Evolutionary conservation across 2,888 invertebrate species (phyloP).

Genomic region (Thereva nobilitata): DNA sequence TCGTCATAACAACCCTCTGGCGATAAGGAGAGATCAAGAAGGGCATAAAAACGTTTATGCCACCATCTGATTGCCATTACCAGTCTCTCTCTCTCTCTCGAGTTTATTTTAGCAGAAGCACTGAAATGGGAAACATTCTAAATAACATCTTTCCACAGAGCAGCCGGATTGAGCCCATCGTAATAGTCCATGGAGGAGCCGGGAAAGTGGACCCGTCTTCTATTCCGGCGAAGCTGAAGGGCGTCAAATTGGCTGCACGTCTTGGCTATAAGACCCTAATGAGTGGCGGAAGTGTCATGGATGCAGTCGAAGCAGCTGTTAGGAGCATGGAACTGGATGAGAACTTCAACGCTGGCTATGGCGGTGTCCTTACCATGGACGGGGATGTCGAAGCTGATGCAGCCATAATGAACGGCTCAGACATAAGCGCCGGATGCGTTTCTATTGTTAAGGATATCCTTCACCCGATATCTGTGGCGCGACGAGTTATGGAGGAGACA

Average conservation of each 20-base stretch:
- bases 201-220: conserved; percentile 70
- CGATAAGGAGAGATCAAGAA: too few species aligned
- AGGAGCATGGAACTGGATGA: conserved; percentile 74
- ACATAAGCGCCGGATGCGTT: conserved; percentile 72
- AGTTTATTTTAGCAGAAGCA: too few species aligned
- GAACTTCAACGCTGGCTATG: conserved; percentile 81
- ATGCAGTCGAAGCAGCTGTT: conserved; percentile 79
- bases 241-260: conserved; percentile 67
- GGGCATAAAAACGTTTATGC: too few species aligned
- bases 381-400: conserved; percentile 87
- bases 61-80: too few species aligned
- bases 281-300: conserved; percentile 66
- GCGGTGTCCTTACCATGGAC: conserved; percentile 74
- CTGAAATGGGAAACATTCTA: too few species aligned
- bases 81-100: too few species aligned
- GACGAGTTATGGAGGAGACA: conserved; percentile 74
- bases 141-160: conserved; percentile 3
- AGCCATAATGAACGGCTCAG: conserved; percentile 75
- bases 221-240: conserved; percentile 65
- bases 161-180: conserved; percentile 60
- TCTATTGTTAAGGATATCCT: conserved; percentile 73
- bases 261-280: conserved; percentile 64
- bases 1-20: too few species aligned
- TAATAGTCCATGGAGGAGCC: conserved; percentile 81
- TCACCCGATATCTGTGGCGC: conserved; percentile 77